Evolutionary conservation across 2,113 vertebrate species (phyloP).

Genomic region (Caretta caretta): DNA sequence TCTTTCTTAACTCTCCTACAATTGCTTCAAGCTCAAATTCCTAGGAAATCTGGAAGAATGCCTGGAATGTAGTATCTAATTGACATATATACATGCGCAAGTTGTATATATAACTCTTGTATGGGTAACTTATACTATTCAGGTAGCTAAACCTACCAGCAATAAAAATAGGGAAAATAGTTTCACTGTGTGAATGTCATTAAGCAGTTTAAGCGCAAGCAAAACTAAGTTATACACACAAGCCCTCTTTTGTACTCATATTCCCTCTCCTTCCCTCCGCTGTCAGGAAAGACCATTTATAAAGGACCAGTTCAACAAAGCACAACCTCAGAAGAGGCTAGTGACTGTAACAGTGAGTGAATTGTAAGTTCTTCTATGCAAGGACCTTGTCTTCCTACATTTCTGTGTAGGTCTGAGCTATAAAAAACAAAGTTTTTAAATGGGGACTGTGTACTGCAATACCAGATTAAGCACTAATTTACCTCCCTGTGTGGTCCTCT

Average conservation of each 20-base stretch:
- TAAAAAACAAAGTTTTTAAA: slow-evolving; percentile 60
- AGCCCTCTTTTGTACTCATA: not conserved
- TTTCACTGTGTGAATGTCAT: not conserved
- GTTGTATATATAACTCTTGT: not conserved
- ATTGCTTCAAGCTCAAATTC: not conserved
- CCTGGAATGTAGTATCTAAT: not conserved
- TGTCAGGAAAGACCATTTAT: not conserved
- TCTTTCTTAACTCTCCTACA: not conserved
- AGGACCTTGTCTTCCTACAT: slow-evolving; percentile 6
- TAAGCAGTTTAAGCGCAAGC: not conserved
- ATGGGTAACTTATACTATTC: fast-evolving
- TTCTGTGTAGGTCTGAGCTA: slow-evolving; percentile 10
- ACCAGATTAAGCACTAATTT: not conserved
- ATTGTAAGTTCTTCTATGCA: not conserved
- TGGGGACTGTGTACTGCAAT: slow-evolving; percentile 35
- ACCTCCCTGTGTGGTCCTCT: not conserved
- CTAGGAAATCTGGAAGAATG: not conserved
- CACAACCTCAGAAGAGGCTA: not conserved
- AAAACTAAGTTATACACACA: not conserved
- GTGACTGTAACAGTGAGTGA: not conserved
- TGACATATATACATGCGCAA: not conserved
- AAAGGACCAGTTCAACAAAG: not conserved
- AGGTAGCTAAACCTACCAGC: not conserved
- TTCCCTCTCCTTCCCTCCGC: slow-evolving; percentile 12
- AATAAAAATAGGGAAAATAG: not conserved